Evolutionary conservation across 1,140 invertebrate species (phyloP), one percentile per base, ranked within the genome.

Genomic region (Cylas formicarius): DNA sequence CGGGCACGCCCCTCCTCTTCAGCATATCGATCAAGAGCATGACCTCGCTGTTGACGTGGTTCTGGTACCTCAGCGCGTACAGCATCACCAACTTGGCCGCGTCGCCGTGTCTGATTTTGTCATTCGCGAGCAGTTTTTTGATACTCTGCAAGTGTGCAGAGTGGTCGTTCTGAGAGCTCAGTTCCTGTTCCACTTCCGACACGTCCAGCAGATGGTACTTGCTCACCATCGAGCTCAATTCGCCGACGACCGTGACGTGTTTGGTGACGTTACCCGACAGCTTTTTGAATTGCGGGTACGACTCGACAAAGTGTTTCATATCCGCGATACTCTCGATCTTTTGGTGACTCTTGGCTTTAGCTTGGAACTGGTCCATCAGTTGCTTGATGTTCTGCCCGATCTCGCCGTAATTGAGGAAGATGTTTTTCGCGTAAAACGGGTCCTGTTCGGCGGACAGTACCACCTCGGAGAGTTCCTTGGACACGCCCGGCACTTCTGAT

Each of bases 251-350:
- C 6, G 90, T 93, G 16, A 99, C 86, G 71, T 99, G 96, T 70
- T 97, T 98, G 2, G 90, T 83, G 8, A 99, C 93, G 3, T 94
- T 97, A 16, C 95, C 95, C 0, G 91, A 96, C 80, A 98, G 92
- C 81, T 98, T 98, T 73, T 97, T 97, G 63, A 99, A 99, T 53
- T 97, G 82, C 0, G 96, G 96, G 76, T 99, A 99, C 10, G 86
- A 86, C 64, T 99, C 96, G 8, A 99, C 89, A 72, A 99, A 99
- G 56, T 83, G 84, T 73, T 99, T 99, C 94, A 99, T 98, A 65
- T 99, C 96, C 0, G 83, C 77, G 57, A 99, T 98, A 49, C 90
- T 96, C 72, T 99, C 96, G 2, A 99, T 85, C 74, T 98, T 97
- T 61, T 97, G 90, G 53, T 90, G 86, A 58, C 86, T 90, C 62